These are phyloP conservation scores for Sebastes dallii DNA, from an alignment of 2,797 vertebrate genomes.

Conservation along the genomic window DNA sequence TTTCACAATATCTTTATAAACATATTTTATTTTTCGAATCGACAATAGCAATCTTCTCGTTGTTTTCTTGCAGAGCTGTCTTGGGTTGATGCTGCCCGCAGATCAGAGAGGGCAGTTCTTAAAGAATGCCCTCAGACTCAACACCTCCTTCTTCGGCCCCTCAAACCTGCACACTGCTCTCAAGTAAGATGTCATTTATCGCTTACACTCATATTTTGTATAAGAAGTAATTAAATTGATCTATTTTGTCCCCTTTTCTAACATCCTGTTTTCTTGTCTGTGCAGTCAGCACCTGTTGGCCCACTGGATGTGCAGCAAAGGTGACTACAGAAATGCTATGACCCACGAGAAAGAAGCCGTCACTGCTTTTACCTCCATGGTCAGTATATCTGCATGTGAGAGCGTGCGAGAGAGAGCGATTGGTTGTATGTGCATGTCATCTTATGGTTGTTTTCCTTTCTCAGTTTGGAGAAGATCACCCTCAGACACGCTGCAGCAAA, in stretches of 20 bases:
- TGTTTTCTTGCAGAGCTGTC: conserved; percentile 77
- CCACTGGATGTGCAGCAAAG: conserved; percentile 82
- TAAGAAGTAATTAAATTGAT: not conserved
- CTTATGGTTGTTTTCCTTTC: not conserved
- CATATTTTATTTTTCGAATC: not conserved
- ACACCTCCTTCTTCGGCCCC: conserved; percentile 81
- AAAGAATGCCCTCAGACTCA: conserved; percentile 82
- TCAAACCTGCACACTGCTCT: conserved; percentile 80
- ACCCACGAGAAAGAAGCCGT: conserved; percentile 86
- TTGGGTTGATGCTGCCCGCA: conserved; percentile 83
- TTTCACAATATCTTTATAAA: not conserved
- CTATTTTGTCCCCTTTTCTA: not conserved
- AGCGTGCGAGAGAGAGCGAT: not conserved
- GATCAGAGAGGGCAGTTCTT: conserved; percentile 78
- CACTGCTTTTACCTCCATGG: conserved; percentile 81
- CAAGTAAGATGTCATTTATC: conserved; percentile 66
- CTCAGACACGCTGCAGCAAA: conserved; percentile 81
- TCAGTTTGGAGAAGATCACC: conserved; percentile 84
- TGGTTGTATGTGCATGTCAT: not conserved
- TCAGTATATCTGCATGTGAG: conserved; percentile 47
- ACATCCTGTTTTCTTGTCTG: conserved; percentile 8
- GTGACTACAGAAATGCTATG: conserved; percentile 86
- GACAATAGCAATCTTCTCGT: not conserved
- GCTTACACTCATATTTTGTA: not conserved
- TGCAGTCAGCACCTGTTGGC: conserved; percentile 85